These are phyloP conservation scores for Donacobius atricapilla DNA, from an alignment of 2,113 vertebrate species.

Conservation along the genomic window DNA sequence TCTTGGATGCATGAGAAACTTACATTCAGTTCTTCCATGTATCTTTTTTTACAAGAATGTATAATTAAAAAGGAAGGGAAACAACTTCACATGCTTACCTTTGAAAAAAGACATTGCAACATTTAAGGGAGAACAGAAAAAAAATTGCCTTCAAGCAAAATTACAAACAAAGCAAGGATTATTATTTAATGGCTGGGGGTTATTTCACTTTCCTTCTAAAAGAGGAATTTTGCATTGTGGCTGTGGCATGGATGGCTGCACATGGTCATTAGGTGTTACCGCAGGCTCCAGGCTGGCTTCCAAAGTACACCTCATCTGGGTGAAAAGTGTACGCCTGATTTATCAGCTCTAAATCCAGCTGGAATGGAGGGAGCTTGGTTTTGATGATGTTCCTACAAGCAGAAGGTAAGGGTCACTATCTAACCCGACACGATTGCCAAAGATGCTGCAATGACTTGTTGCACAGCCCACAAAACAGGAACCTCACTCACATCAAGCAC, in stretches of 20 bases:
- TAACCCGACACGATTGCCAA: background rate
- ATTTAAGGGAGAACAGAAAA: background rate
- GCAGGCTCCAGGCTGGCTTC: background rate
- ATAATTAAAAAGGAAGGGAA: constrained; percentile 28
- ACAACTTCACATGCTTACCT: background rate
- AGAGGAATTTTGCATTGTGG: background rate
- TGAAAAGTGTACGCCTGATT: background rate
- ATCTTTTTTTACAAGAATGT: background rate
- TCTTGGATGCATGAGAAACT: background rate
- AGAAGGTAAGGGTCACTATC: background rate
- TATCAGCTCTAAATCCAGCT: background rate
- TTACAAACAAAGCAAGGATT: background rate
- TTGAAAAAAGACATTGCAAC: constrained; percentile 3
- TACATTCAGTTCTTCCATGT: background rate
- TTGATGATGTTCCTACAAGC: background rate
- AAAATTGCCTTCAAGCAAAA: background rate
- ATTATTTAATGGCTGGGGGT: background rate
- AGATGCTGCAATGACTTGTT: background rate
- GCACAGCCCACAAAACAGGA: background rate
- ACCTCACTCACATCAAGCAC: background rate
- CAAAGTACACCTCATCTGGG: background rate
- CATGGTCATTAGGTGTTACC: background rate
- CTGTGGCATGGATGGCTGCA: background rate
- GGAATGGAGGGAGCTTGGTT: background rate
- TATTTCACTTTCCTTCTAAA: background rate